Base-by-base conservation (phyloP, 2,113 vertebrate species). In the Gobius niger region DNA sequence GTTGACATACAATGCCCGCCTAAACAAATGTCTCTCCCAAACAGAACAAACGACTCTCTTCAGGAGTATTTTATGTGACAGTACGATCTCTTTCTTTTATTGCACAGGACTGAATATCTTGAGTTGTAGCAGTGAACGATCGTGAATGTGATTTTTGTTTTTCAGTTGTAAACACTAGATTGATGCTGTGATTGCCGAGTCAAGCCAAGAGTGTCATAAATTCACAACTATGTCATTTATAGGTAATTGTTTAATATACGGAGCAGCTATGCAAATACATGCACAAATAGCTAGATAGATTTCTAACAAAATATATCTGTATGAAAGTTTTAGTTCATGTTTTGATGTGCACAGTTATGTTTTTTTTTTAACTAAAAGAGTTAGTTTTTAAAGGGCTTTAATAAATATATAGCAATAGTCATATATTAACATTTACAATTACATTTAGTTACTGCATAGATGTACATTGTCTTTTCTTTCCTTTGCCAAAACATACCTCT, bases 361-460 rank as follows among this genome's bases (percentile, higher is more conserved):
- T 54, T 46, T 54, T 18, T 52, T 19, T 34, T 2, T 16, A 54
- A 54, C 11, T 54, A 54, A 9, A 73, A 50, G 57, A 73, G 44
- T 70, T 71, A 15, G 24, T 47, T 82, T 86, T 74, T 83, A 86
- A 84, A 85, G 81, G 81, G 72, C 68, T 64, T 53, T 78, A 63
- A 68, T 68, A 78, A 75, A 80, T 61, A 70, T 53, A 70, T 53
- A 82, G 14, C 46, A 34, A 34, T 34, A 34, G 47, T 65, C 63
- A 59, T 64, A 61, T 49, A 7, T 66, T 34, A 54, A 24, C 18
- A 50, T 14, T 34, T 51, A 65, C 14, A 65, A 78, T 60, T 80
- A 80, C 70, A 83, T 64, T 84, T 46, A 44, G 73, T 50, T 67
- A 75, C 69, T 90, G 87, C 90, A 90, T 85, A 90, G 84, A 85